Conservation (phyloP, 1,140 invertebrate species). For the Nebria ingens region DNA sequence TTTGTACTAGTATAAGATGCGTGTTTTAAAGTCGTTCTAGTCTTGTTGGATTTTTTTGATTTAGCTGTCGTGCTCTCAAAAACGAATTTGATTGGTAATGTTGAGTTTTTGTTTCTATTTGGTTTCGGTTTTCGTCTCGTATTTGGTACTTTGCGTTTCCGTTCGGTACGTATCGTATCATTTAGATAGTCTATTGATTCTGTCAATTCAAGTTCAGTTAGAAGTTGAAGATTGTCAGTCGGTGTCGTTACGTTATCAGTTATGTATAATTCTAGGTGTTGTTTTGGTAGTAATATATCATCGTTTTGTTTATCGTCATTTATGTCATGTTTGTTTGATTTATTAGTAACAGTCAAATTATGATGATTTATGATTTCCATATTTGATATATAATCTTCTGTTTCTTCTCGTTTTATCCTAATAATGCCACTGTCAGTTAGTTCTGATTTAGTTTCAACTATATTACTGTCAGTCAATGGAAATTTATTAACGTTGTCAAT, state of each 20-base stretch:
- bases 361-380: conserved; percentile 7
- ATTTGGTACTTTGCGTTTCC: not conserved
- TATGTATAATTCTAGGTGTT: not conserved
- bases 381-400: conserved; percentile 4
- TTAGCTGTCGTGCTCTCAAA: conserved; percentile 4
- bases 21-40: conserved; percentile 12
- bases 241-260: not conserved
- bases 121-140: conserved; percentile 4
- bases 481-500: not conserved
- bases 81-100: not conserved
- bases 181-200: not conserved
- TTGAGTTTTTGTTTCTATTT: not conserved
- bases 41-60: conserved; percentile 9
- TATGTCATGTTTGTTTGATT: no score
- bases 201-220: no score
- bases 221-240: no score
- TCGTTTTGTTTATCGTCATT: no score
- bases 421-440: not conserved
- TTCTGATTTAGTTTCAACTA: not conserved
- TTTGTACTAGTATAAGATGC: conserved; percentile 13
- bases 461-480: not conserved
- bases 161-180: not conserved
- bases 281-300: no score
- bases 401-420: not conserved
- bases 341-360: conserved; percentile 1